Base-by-base conservation (phyloP, 2,113 vertebrate genomes). In the Sturnus vulgaris region DNA sequence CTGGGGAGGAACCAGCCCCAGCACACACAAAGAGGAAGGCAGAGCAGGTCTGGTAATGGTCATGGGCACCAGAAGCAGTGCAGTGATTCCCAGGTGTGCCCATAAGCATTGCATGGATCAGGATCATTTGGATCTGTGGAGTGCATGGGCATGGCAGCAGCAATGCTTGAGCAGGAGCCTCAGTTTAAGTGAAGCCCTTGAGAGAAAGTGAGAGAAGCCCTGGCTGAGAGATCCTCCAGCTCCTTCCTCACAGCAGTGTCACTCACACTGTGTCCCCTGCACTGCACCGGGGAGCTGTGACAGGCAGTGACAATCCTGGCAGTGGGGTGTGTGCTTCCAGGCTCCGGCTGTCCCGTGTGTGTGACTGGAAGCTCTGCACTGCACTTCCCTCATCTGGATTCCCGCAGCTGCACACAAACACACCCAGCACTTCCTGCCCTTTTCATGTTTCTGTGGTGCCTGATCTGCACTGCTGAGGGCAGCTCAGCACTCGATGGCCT, bases 291-390 rank as follows among this genome's bases (percentile, higher is more conserved):
- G 49, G 37, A 70, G 46, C 55, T 60, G 46, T 42, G 40, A 2
- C 39, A 39, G 47, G n/a, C 65, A 71, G 44, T 31, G 56, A 39
- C 37, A 66, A 4, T 61, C 73, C 70, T 57, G 78, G 24, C 61
- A 87, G 33, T 2, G 17, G 33, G 27, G 6, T 1, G 12, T 3
- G 8, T 2, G 2, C 42, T 37, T 59, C 33, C 3, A 1, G 63
- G n/a, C 44, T 78, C 70, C 35, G 52, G 23, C 52, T 24, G 37
- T 39, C 11, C 47, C 4, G 0, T 21, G 9, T 0, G 4, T 1
- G 3, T n/a, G 35, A 56, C 33, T 35, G 33, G 61, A 52, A 81
- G 39, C 47, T n/a, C 77, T 15, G 14, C 9, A 5, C 42, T 82
- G 18, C 7, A 4, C 60, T 76, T 69, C 33, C 73, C 79, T 85